Percentiles rank a stretch among this genome's conserved stretches.
Conservation (phyloP, 92 coral and sea anemone species). For the Zoanthus sansibaricus region DNA sequence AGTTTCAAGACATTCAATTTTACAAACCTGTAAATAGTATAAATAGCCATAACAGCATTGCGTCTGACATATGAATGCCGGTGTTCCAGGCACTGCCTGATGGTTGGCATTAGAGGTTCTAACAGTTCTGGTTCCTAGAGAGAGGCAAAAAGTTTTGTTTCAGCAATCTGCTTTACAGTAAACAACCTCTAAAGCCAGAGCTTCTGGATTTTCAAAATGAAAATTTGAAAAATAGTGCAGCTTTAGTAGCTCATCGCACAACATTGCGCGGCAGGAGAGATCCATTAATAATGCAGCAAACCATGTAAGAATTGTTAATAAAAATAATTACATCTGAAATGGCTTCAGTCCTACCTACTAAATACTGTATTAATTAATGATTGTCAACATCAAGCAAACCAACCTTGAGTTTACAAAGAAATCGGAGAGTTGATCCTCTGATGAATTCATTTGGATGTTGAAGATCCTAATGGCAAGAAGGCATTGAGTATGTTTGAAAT, state of each 20-base stretch:
- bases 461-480: constrained; percentile 69
- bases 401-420: constrained; percentile 97
- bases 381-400: too few relatives aligned
- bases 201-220: too few relatives aligned
- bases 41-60: constrained; percentile 99
- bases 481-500: neutral
- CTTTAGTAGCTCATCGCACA: too few relatives aligned
- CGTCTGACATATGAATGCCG: constrained; percentile 98
- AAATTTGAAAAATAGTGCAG: too few relatives aligned
- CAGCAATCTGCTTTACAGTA: too few relatives aligned
- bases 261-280: too few relatives aligned
- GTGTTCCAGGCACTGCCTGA: constrained; percentile 93
- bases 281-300: too few relatives aligned
- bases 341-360: too few relatives aligned
- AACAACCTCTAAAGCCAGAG: too few relatives aligned
- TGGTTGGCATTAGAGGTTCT: constrained; percentile 99
- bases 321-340: too few relatives aligned
- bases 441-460: constrained; percentile 99
- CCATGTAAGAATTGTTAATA: too few relatives aligned
- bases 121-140: constrained; percentile 93
- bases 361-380: too few relatives aligned
- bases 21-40: constrained; percentile 91
- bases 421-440: constrained; percentile 94
- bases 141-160: neutral
- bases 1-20: neutral